phyloP scores from a whole-genome alignment of 2,113 vertebrate species.

The Tychaedon coryphoeus region DNA sequence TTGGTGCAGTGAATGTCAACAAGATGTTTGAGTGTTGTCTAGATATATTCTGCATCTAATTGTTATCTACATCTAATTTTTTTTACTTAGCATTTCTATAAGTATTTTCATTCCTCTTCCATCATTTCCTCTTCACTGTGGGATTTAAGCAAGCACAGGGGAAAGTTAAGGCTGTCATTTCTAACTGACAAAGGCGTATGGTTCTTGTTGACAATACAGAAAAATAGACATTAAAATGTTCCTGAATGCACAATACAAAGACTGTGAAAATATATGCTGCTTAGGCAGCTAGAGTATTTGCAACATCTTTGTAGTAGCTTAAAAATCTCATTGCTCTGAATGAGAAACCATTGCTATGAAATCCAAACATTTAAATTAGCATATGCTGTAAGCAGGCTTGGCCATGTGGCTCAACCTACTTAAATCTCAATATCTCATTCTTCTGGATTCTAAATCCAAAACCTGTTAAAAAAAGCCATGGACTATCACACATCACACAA shows the following conservation, averaged over 20 bases:
- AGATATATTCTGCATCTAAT: not conserved
- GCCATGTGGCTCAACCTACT: slow-evolving; percentile 22
- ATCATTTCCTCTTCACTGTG: not conserved
- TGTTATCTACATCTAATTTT: not conserved
- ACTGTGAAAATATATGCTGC: not conserved
- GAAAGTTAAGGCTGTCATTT: slow-evolving; percentile 22
- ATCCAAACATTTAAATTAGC: slow-evolving; percentile 52
- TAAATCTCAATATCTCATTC: slow-evolving; percentile 32
- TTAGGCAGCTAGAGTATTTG: slow-evolving; percentile 53
- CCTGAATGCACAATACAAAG: slow-evolving; percentile 23
- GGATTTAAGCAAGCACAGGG: slow-evolving; percentile 28
- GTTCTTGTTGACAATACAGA: not conserved
- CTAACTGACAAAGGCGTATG: not conserved
- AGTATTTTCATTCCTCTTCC: not conserved
- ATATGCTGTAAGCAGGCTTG: slow-evolving; percentile 43
- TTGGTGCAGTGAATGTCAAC: not conserved
- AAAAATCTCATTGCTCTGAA: slow-evolving; percentile 55
- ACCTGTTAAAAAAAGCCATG: not conserved
- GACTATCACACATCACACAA: not conserved
- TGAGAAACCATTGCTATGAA: slow-evolving; percentile 37
- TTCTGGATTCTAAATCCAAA: not conserved
- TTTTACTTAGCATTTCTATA: not conserved
- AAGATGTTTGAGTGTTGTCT: not conserved
- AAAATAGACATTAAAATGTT: slow-evolving; percentile 57
- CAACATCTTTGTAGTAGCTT: slow-evolving; percentile 39